A percentile compares a stretch with the other conserved stretches of the same genome.
Evolutionary conservation across 1,140 invertebrate species (phyloP).

Genomic region (Helicoverpa armigera): DNA sequence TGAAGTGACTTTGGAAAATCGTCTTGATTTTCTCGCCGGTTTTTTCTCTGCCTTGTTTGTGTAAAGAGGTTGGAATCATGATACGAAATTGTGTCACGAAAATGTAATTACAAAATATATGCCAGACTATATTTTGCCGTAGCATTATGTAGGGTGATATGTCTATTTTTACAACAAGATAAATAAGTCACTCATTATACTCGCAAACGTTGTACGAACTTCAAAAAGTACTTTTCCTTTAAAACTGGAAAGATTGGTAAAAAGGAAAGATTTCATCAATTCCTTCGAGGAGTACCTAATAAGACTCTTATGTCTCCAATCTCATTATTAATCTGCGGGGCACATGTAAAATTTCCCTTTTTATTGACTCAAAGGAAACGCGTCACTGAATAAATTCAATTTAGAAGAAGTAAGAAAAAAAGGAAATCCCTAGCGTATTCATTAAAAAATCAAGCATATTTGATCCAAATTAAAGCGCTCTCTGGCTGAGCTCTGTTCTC

Average conservation of each 20-base stretch:
- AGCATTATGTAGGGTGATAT: too few relatives aligned
- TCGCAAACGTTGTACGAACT: background rate
- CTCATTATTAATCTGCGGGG: slow-evolving; percentile 49
- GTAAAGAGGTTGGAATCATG: too few relatives aligned
- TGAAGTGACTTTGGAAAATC: too few relatives aligned
- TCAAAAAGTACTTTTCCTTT: background rate
- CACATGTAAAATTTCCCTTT: slow-evolving; percentile 46
- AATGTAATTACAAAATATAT: too few relatives aligned
- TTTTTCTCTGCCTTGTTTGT: too few relatives aligned
- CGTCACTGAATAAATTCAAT: slow-evolving; percentile 55
- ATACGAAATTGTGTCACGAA: too few relatives aligned
- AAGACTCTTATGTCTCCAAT: slow-evolving; percentile 49
- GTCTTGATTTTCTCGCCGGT: too few relatives aligned
- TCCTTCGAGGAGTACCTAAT: slow-evolving; percentile 32
- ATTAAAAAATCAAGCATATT: slow-evolving; percentile 54
- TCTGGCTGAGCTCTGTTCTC: slow-evolving; percentile 18
- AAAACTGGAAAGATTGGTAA: slow-evolving; percentile 4
- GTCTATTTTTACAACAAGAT: too few relatives aligned
- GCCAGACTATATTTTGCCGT: too few relatives aligned
- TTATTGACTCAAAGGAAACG: slow-evolving; percentile 51
- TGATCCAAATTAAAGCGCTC: slow-evolving; percentile 46
- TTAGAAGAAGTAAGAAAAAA: slow-evolving; percentile 33
- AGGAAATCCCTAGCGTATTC: slow-evolving; percentile 44
- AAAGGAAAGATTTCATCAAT: slow-evolving; percentile 34
- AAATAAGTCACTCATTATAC: too few relatives aligned